phyloP scores from a whole-genome alignment of 2,113 vertebrate genomes.

The Vulpes vulpes region DNA sequence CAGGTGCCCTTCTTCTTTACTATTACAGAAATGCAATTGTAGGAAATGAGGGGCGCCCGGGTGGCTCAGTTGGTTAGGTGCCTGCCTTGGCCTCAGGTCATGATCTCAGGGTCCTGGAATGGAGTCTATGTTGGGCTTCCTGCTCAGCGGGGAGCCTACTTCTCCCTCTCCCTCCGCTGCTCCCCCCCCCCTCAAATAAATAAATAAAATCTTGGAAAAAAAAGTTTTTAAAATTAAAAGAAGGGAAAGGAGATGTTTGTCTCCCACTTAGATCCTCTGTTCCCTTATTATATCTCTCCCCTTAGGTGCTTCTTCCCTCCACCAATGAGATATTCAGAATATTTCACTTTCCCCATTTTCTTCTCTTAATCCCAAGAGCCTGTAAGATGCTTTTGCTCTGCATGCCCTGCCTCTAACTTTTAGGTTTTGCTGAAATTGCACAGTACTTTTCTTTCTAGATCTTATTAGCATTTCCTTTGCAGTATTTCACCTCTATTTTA shows the following conservation, averaged over 20 bases:
- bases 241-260: not conserved
- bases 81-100: no score
- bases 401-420: not conserved
- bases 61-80: no score
- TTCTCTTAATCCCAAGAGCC: not conserved
- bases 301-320: not conserved
- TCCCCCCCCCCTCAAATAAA: no score
- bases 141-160: no score
- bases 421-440: constrained; percentile 53
- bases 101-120: no score
- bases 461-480: constrained; percentile 31
- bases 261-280: not conserved
- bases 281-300: not conserved
- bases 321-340: not conserved
- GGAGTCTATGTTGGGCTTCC: no score
- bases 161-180: no score
- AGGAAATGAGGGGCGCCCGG: not conserved
- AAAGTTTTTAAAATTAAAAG: no score
- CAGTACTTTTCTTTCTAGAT: constrained; percentile 46
- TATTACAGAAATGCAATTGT: not conserved
- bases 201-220: no score
- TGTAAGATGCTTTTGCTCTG: not conserved
- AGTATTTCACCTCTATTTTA: constrained; percentile 60
- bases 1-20: not conserved
- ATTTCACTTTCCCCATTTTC: not conserved